Evolutionary conservation across 1,140 invertebrate genomes (phyloP).

Genomic region (Armadillidium nasatum): DNA sequence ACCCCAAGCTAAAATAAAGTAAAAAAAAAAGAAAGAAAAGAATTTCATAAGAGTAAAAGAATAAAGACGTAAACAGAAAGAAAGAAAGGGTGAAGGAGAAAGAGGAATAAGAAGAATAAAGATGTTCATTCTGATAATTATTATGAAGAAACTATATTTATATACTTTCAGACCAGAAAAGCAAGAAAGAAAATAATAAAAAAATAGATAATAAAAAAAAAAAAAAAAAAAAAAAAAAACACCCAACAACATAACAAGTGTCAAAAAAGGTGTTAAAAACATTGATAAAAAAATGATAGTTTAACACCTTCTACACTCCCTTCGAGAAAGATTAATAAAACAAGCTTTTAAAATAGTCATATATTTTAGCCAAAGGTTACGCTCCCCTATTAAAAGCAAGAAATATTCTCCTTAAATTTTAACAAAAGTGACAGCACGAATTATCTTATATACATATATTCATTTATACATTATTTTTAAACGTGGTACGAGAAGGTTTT

Average conservation of each 20-base stretch:
- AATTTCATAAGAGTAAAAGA: too few relatives aligned
- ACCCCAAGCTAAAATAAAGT: too few relatives aligned
- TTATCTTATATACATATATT: too few relatives aligned
- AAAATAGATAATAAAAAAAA: too few relatives aligned
- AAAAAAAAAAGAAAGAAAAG: too few relatives aligned
- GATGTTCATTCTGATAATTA: background rate
- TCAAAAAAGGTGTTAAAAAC: background rate
- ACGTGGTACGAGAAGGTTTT: background rate
- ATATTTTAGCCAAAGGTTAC: constrained; percentile 1
- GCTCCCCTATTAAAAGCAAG: background rate
- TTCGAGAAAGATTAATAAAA: background rate
- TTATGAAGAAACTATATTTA: too few relatives aligned
- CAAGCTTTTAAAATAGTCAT: background rate
- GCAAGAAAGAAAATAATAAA: too few relatives aligned
- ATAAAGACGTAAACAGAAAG: too few relatives aligned
- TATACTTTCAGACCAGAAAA: too few relatives aligned
- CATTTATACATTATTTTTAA: too few relatives aligned
- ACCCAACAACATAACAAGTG: background rate
- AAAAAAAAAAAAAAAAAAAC: background rate
- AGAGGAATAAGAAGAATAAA: background rate
- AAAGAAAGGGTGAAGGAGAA: background rate
- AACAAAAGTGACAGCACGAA: background rate
- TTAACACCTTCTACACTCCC: background rate
- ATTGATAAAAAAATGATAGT: background rate
- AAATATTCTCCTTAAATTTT: background rate